A percentile compares a stretch with the other conserved stretches of the same genome.
Conservation (phyloP, 2,888 invertebrate species). For the Luffia ferchaultella region DNA sequence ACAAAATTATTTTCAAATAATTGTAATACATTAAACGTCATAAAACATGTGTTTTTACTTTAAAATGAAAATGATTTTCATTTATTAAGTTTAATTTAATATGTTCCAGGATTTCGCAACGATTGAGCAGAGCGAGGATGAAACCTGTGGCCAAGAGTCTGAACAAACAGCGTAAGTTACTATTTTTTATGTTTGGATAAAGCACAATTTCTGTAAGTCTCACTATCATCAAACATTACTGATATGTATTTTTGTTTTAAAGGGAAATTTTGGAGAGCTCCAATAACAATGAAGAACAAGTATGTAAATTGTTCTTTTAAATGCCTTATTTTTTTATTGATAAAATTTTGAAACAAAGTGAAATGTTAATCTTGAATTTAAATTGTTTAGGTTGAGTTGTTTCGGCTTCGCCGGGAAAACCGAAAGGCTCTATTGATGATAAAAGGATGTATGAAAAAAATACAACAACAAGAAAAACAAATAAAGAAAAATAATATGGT, state of each 20-base stretch:
- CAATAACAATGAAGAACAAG: neutral
- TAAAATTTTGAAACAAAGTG: neutral
- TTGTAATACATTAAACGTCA: no score
- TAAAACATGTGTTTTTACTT: no score
- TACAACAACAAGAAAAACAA: constrained; percentile 60
- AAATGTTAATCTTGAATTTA: neutral
- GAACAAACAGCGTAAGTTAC: neutral
- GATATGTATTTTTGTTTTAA: neutral
- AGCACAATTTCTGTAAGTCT: no score
- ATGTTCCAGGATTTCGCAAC: no score
- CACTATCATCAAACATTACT: no score
- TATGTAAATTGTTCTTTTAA: neutral
- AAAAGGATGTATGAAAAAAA: constrained; percentile 63
- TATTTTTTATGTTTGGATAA: neutral
- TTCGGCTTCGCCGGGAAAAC: constrained; percentile 58
- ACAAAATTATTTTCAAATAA: no score
- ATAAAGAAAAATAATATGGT: constrained; percentile 54
- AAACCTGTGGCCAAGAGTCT: constrained; percentile 21
- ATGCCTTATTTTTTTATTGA: no score
- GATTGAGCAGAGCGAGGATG: constrained; percentile 22
- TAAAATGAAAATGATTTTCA: no score
- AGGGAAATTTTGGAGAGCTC: neutral
- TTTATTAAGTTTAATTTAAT: no score
- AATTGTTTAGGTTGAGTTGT: constrained; percentile 39
- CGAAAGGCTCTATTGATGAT: constrained; percentile 65